phyloP scores from a whole-genome alignment of 2,113 vertebrate genomes.

The Tympanuchus pallidicinctus region DNA sequence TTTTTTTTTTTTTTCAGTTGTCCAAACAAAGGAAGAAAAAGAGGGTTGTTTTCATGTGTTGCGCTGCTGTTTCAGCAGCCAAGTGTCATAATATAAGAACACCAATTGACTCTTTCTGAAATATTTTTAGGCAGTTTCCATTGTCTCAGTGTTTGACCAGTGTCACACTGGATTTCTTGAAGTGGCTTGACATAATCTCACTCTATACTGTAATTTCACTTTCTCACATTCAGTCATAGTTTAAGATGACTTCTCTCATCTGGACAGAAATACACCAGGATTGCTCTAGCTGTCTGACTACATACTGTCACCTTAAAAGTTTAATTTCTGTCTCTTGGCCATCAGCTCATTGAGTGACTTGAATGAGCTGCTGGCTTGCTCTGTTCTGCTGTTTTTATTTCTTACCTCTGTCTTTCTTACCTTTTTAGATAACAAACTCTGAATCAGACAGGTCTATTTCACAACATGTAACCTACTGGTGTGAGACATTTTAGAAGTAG shows the following conservation, averaged over 20 bases:
- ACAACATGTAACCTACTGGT: not conserved
- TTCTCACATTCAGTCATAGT: not conserved
- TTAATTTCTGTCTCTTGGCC: not conserved
- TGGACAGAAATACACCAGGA: not conserved
- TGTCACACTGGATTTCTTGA: not conserved
- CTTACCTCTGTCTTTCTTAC: not conserved
- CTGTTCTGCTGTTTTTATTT: not conserved
- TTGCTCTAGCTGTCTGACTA: not conserved
- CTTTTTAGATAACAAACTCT: not conserved
- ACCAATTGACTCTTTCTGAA: not conserved
- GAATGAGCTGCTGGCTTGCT: not conserved
- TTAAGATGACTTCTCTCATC: not conserved
- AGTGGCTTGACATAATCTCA: not conserved
- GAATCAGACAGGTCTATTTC: not conserved
- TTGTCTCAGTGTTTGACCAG: not conserved
- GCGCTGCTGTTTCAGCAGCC: not conserved
- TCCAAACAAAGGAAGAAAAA: not conserved
- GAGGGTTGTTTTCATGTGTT: not conserved
- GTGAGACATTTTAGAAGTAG: not conserved
- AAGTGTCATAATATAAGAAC: not conserved
- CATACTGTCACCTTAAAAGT: not conserved
- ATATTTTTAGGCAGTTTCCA: not conserved
- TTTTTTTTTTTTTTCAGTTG: not conserved
- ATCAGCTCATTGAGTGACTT: not conserved
- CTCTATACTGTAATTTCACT: not conserved